Percentiles rank a stretch among this genome's conserved stretches.
These are phyloP conservation scores for Himalopsyche kuldschensis DNA, from an alignment of 2,888 invertebrate species.

Conservation along the genomic window DNA sequence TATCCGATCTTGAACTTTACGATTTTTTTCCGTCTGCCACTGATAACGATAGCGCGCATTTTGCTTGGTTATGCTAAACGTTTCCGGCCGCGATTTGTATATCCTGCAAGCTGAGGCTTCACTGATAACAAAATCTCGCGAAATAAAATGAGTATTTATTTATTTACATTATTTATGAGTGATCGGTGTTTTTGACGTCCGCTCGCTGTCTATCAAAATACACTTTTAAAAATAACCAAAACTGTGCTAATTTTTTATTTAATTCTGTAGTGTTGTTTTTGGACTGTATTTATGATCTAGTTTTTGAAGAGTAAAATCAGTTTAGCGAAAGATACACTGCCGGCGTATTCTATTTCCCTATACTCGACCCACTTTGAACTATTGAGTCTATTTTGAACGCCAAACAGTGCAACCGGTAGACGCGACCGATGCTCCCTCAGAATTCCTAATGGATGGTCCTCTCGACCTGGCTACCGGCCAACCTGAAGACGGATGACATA, in stretches of 20 bases:
- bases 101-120: background rate
- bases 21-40: conserved; percentile 19
- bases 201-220: background rate
- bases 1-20: background rate
- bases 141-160: background rate
- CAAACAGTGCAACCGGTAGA: background rate
- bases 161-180: background rate
- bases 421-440: background rate
- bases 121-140: background rate
- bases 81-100: background rate
- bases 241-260: background rate
- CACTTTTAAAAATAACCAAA: background rate
- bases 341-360: background rate
- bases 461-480: conserved; percentile 4
- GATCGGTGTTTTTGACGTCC: background rate
- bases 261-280: background rate
- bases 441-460: conserved; percentile 12
- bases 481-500: conserved; percentile 4
- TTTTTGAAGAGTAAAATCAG: too few species aligned
- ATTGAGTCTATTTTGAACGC: background rate
- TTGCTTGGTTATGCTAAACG: background rate
- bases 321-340: background rate
- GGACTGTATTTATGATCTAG: too few species aligned
- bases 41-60: conserved; percentile 2
- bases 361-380: conserved; percentile 7